phyloP scores from a whole-genome alignment of 2,113 vertebrate genomes.

The Pelmatolapia mariae region DNA sequence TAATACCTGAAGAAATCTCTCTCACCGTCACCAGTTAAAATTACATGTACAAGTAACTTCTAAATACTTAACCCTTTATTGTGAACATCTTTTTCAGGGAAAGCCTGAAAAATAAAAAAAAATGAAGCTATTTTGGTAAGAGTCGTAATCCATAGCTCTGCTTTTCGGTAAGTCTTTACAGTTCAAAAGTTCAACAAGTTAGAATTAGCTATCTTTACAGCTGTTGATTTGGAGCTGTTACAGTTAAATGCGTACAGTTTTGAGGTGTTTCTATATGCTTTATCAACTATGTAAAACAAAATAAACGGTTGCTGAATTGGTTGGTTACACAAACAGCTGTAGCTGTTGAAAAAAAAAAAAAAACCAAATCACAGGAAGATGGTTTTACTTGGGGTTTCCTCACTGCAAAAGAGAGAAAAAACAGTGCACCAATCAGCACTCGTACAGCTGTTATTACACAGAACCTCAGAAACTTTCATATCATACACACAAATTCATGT shows the following conservation, averaged over 20 bases:
- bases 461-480: neutral
- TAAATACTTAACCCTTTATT: neutral
- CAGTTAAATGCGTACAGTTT: neutral
- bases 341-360: fast-evolving
- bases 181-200: neutral
- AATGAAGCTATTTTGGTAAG: neutral
- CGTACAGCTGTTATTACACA: neutral
- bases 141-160: neutral
- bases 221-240: neutral
- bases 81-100: neutral
- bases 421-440: neutral
- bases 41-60: neutral
- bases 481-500: neutral
- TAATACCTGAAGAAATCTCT: neutral
- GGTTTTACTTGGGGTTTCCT: neutral
- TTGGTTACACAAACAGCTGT: neutral
- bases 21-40: neutral
- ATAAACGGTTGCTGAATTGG: neutral
- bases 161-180: neutral
- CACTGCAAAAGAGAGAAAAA: neutral
- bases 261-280: neutral
- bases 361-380: neutral
- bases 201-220: neutral
- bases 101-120: neutral
- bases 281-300: neutral